Conservation (phyloP, 2,797 vertebrate species). For the Malacoraja senta region DNA sequence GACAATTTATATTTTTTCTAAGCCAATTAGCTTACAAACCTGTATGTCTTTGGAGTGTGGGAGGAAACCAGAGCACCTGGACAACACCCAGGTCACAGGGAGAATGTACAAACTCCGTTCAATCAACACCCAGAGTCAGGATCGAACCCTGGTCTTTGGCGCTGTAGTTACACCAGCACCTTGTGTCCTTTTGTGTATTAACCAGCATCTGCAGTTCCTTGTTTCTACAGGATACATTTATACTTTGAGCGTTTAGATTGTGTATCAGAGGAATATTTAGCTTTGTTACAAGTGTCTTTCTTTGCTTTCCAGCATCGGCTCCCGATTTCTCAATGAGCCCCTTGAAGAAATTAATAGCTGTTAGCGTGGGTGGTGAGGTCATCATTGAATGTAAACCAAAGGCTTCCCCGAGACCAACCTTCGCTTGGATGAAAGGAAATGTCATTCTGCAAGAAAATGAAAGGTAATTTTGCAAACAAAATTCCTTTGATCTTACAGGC, state of each 20-base stretch:
- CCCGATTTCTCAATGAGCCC: conserved; percentile 83
- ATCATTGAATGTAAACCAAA: conserved; percentile 83
- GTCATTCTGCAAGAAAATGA: conserved; percentile 72
- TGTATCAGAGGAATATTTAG: background rate
- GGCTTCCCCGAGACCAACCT: conserved; percentile 80
- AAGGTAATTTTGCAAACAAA: conserved; percentile 63
- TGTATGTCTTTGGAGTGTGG: too few species aligned
- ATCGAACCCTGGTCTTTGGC: too few species aligned
- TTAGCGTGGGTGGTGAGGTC: conserved; percentile 76
- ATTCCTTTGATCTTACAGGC: background rate
- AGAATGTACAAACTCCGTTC: too few species aligned
- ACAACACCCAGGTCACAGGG: too few species aligned
- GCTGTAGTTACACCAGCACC: too few species aligned
- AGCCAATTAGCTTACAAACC: too few species aligned
- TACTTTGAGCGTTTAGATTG: background rate
- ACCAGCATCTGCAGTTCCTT: too few species aligned
- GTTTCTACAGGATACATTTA: background rate
- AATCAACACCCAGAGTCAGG: too few species aligned
- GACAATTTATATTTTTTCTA: too few species aligned
- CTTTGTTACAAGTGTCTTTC: conserved; percentile 40
- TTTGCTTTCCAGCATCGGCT: conserved; percentile 71
- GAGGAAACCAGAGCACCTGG: too few species aligned
- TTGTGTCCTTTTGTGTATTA: too few species aligned
- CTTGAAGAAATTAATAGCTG: conserved; percentile 77
- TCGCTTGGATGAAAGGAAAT: conserved; percentile 81